Evolutionary conservation across 2,113 vertebrate species (phyloP).

Genomic region (Hystrix cristata): DNA sequence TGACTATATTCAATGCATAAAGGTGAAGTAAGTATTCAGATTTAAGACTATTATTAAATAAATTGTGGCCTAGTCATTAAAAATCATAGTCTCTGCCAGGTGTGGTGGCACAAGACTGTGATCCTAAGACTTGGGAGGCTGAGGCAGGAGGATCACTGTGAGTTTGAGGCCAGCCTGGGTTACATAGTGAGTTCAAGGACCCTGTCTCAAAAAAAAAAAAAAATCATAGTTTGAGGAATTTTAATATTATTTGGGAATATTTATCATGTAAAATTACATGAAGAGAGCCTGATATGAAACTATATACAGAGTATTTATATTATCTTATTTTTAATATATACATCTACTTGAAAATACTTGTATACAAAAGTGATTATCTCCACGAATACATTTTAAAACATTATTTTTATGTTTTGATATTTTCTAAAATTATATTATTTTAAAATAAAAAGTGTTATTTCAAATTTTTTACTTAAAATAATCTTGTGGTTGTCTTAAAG

Average conservation of each 20-base stretch:
- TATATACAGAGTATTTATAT: background rate
- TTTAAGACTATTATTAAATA: background rate
- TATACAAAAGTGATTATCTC: background rate
- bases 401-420: background rate
- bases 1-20: background rate
- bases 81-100: background rate
- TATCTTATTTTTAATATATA: background rate
- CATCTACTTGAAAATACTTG: background rate
- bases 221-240: background rate
- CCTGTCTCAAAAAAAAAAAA: background rate
- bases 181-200: too few relatives aligned
- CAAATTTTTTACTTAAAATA: background rate
- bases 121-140: too few relatives aligned
- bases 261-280: background rate
- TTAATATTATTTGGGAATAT: background rate
- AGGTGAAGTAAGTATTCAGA: background rate
- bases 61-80: background rate
- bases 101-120: too few relatives aligned
- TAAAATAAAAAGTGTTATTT: background rate
- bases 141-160: too few relatives aligned
- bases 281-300: background rate
- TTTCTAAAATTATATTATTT: conserved; percentile 14
- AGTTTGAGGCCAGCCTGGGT: too few relatives aligned
- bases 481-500: background rate
- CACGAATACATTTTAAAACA: background rate